Evolutionary conservation across 37 sponge, comb jelly and placozoan genomes (phyloP), one percentile per base, ranked within the genome.

Genomic region (Cliona cf. orientalis): DNA sequence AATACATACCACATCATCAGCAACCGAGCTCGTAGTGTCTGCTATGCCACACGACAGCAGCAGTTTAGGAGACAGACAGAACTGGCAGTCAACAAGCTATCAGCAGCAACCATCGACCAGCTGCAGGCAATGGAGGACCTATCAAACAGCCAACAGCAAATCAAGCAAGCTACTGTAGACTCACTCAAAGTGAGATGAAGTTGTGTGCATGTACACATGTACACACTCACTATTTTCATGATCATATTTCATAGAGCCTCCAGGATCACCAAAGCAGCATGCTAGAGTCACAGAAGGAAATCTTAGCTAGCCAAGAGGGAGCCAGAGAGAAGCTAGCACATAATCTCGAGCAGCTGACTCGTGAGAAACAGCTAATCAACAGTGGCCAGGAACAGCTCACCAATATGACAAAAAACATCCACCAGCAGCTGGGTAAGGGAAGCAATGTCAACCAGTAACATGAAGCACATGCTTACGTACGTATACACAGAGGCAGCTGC

Each of bases 1-100:
- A 91, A 87, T 46, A 85, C 95, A 33, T 94, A 94, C 65, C 95
- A 94, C 82, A 91, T 90, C 60, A 71, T 94, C 58, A 87, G 88
- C 81, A 94, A 94, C 83, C 56, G 95, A 59, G 95, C 95, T 0
- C 64, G 95, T 12, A 77, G 89, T 2, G 89, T 94, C 41, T 94
- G 95, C 80, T 91, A 91, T 57, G 80, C 89, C 60, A 91, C 84
- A 0, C 33, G 92, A 2, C 95, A 94, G 72, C 75, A 87, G 53
- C 91, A 87, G 69, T 94, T 94, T 70, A 55, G 84, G 22, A 44
- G 55, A 63, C 82, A 86, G 82, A 91, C 92, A 0, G 95, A 94
- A 57, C 3, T 66, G 29, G 81, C 85, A 26, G 91, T 94, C 53
- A 94, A 94, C 71, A 57, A 42, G 40, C 81, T 94, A 21, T 78